Conservation (phyloP, 2,797 vertebrate species). For the Chaetodon trifasciatus region DNA sequence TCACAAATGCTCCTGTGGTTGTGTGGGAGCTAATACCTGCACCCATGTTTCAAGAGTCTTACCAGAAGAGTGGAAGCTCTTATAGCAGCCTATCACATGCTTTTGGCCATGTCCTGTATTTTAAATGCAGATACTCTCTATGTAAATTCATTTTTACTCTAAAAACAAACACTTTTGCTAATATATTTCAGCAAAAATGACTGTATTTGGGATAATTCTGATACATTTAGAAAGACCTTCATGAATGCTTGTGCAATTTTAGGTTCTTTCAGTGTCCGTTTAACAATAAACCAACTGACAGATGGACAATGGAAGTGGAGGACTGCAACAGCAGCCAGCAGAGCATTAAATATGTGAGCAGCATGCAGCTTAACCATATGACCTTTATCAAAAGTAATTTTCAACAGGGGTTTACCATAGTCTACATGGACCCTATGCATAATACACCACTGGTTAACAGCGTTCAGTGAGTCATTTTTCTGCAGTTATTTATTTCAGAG, state of each 20-base stretch:
- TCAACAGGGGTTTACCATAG: constrained; percentile 63
- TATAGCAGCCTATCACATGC: background rate
- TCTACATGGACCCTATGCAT: constrained; percentile 57
- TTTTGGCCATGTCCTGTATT: background rate
- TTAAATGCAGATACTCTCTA: no score
- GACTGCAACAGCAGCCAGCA: constrained; percentile 31
- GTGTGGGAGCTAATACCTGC: background rate
- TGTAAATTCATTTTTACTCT: no score
- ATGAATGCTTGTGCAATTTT: background rate
- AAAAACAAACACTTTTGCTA: no score
- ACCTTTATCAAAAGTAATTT: constrained; percentile 82
- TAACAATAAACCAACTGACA: constrained; percentile 4
- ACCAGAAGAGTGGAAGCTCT: background rate
- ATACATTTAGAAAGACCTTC: background rate
- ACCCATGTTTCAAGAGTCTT: background rate
- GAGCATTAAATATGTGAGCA: constrained; percentile 64
- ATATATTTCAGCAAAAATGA: no score
- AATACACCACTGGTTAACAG: constrained; percentile 59
- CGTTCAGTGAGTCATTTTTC: constrained; percentile 50
- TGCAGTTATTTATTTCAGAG: constrained; percentile 12
- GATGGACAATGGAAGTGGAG: constrained; percentile 13
- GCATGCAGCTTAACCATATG: constrained; percentile 74
- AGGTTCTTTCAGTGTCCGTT: background rate
- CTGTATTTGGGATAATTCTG: background rate
- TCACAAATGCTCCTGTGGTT: background rate